Conservation (phyloP, 1,140 invertebrate species). For the Formica exsecta region DNA sequence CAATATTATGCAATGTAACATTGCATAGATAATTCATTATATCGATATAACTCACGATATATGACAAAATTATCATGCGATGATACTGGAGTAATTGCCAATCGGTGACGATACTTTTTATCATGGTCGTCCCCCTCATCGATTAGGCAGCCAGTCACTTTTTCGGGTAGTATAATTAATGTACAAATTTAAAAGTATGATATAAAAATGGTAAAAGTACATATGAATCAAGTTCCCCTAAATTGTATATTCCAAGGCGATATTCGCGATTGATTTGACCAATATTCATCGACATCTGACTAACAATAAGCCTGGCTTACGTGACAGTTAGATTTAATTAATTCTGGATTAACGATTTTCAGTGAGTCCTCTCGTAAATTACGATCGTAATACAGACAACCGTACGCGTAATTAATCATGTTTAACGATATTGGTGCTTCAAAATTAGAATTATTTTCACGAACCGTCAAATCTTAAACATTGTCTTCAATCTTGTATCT, state of each 20-base stretch:
- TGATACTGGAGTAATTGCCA: background rate
- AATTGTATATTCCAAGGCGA: background rate
- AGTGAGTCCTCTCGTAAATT: background rate
- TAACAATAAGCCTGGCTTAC: background rate
- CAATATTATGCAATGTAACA: too few relatives aligned
- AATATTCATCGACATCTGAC: background rate
- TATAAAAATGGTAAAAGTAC: too few relatives aligned
- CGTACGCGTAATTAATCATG: background rate
- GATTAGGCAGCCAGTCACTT: conserved; percentile 1
- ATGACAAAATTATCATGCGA: background rate
- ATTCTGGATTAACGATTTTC: conserved; percentile 6
- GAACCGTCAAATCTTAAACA: background rate
- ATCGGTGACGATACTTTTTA: background rate
- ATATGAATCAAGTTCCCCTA: too few relatives aligned
- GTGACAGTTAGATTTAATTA: conserved; percentile 8
- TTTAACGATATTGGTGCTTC: background rate
- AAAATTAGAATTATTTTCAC: background rate
- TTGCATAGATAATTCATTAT: too few relatives aligned
- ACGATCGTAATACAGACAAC: background rate
- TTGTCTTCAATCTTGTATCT: background rate
- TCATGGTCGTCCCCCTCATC: background rate
- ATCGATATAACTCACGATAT: too few relatives aligned
- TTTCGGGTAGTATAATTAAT: background rate
- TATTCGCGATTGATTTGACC: background rate
- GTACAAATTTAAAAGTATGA: background rate